phyloP scores from a whole-genome alignment of 2,113 vertebrate genomes.

The Dasyprocta punctata region DNA sequence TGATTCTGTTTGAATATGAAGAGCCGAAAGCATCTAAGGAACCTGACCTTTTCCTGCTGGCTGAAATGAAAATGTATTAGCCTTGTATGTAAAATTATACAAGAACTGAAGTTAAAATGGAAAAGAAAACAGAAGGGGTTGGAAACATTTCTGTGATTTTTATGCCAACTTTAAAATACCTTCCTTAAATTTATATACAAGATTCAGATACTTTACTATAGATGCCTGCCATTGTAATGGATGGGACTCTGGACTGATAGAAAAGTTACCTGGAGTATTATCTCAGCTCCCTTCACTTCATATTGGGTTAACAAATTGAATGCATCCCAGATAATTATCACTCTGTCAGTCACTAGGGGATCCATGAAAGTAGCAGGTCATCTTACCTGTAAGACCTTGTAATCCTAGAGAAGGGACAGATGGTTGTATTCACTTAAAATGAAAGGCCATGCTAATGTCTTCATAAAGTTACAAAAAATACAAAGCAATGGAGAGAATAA shows the following conservation, averaged over 20 bases:
- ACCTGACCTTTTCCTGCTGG: slow-evolving; percentile 54
- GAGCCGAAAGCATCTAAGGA: slow-evolving; percentile 22
- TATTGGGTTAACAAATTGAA: neutral
- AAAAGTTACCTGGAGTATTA: neutral
- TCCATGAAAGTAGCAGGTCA: neutral
- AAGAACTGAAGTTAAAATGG: slow-evolving; percentile 38
- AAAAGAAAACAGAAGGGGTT: slow-evolving; percentile 50
- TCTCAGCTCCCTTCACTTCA: neutral
- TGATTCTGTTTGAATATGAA: slow-evolving; percentile 31
- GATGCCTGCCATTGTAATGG: neutral
- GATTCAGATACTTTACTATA: neutral
- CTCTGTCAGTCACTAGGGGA: neutral
- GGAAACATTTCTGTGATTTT: slow-evolving; percentile 29
- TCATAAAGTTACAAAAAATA: neutral
- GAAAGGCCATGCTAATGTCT: neutral
- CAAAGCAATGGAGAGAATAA: neutral
- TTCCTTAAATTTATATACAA: slow-evolving; percentile 16
- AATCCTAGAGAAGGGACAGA: neutral
- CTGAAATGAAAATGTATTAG: slow-evolving; percentile 57
- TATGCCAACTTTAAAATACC: neutral
- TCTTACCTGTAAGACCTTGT: neutral
- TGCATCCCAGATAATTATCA: neutral
- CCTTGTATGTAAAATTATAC: neutral
- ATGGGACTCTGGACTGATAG: neutral
- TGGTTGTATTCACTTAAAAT: neutral